Evolutionary conservation across 2,888 invertebrate genomes (phyloP).

Genomic region (Dorcus hopei): DNA sequence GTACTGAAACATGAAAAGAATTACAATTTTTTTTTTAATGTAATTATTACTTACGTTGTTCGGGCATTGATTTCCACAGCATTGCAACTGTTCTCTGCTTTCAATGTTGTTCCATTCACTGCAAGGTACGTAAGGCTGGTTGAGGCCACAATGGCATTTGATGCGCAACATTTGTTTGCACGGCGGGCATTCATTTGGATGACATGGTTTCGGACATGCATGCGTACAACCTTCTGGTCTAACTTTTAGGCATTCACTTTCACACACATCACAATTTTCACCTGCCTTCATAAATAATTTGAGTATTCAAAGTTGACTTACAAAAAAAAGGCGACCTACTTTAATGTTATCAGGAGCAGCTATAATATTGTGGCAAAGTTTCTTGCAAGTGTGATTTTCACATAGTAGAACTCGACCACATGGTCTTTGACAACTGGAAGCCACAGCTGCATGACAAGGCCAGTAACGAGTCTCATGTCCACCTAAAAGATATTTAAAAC

Average conservation of each 20-base stretch:
- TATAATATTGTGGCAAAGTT: constrained; percentile 69
- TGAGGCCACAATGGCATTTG: constrained; percentile 80
- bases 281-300: constrained; percentile 41
- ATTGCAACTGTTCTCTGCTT: constrained; percentile 44
- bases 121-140: constrained; percentile 73
- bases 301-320: background rate
- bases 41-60: constrained; percentile 54
- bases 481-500: constrained; percentile 45
- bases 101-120: constrained; percentile 59
- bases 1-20: constrained; percentile 54
- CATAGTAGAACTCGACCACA: constrained; percentile 74
- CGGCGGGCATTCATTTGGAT: constrained; percentile 70
- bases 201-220: constrained; percentile 67
- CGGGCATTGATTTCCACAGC: constrained; percentile 83
- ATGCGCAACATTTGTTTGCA: constrained; percentile 69
- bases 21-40: constrained; percentile 7
- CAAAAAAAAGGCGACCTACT: constrained; percentile 24
- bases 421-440: constrained; percentile 73
- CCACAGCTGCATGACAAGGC: constrained; percentile 67
- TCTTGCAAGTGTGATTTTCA: constrained; percentile 72
- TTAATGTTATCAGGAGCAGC: constrained; percentile 41
- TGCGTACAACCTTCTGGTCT: constrained; percentile 75
- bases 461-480: constrained; percentile 66
- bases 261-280: constrained; percentile 57
- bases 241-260: constrained; percentile 58